A percentile compares a stretch with the other conserved stretches of the same genome.
These are phyloP conservation scores for Zophobas atratus DNA, from an alignment of 1,140 invertebrate genomes.

Conservation along the genomic window DNA sequence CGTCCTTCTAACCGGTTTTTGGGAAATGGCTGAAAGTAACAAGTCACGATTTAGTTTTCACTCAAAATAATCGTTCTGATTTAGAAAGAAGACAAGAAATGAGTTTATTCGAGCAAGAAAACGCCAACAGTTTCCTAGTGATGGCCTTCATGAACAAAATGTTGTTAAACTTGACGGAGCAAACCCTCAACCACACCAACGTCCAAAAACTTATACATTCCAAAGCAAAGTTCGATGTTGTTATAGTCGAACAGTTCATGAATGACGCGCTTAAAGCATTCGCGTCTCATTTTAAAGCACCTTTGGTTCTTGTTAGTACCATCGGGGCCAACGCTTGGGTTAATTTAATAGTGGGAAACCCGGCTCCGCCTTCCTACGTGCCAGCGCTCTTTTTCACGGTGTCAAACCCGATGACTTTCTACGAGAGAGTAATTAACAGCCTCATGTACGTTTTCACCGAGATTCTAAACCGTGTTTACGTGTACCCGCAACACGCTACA, in stretches of 20 bases:
- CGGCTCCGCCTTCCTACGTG: slow-evolving; percentile 64
- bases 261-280: slow-evolving; percentile 68
- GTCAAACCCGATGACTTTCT: slow-evolving; percentile 68
- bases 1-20: slow-evolving; percentile 37
- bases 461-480: slow-evolving; percentile 46
- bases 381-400: slow-evolving; percentile 61
- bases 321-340: slow-evolving; percentile 58
- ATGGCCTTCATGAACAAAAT: slow-evolving; percentile 4
- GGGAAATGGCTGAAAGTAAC: slow-evolving; percentile 11
- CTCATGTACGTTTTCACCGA: slow-evolving; percentile 49
- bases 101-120: slow-evolving; percentile 30
- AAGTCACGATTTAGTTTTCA: background rate
- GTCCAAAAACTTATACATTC: slow-evolving; percentile 55
- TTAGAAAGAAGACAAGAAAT: background rate
- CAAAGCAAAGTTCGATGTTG: slow-evolving; percentile 68
- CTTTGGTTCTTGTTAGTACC: slow-evolving; percentile 67
- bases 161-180: slow-evolving; percentile 11
- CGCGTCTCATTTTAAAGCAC: slow-evolving; percentile 65
- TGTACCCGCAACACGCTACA: slow-evolving; percentile 63
- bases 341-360: slow-evolving; percentile 65
- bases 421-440: slow-evolving; percentile 67
- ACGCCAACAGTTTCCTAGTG: background rate
- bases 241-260: slow-evolving; percentile 69
- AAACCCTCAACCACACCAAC: slow-evolving; percentile 49
- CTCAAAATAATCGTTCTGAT: slow-evolving; percentile 35